A percentile compares a stretch with the other conserved stretches of the same genome.
Evolutionary conservation across 2,113 vertebrate species (phyloP).

Genomic region (Mirounga angustirostris): DNA sequence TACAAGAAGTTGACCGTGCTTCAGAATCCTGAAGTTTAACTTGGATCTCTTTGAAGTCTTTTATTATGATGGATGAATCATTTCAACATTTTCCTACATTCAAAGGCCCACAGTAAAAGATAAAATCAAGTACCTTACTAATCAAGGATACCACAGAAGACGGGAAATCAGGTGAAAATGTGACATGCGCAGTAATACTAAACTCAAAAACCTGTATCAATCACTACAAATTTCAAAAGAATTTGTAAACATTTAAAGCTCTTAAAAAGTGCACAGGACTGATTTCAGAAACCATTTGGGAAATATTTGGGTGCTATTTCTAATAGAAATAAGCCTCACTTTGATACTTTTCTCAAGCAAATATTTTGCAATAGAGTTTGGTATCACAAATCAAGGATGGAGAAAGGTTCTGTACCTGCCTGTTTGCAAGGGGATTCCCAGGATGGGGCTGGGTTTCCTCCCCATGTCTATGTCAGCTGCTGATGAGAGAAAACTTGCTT

Average conservation of each 20-base stretch:
- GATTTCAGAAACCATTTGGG: constrained; percentile 60
- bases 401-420: neutral
- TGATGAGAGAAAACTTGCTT: neutral
- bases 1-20: constrained; percentile 49
- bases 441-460: neutral
- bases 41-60: constrained; percentile 75
- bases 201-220: constrained; percentile 45
- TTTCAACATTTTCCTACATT: constrained; percentile 74
- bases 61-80: constrained; percentile 77
- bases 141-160: constrained; percentile 54
- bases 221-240: constrained; percentile 64
- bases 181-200: neutral
- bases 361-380: neutral
- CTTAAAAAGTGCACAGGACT: neutral
- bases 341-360: constrained; percentile 2
- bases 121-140: constrained; percentile 65
- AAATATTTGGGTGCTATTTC: constrained; percentile 32
- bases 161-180: constrained; percentile 62
- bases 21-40: constrained; percentile 60
- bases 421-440: neutral
- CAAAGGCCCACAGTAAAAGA: constrained; percentile 73
- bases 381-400: neutral
- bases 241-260: constrained; percentile 9
- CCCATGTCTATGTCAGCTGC: neutral
- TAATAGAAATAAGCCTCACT: neutral